Conservation (phyloP, 2,797 vertebrate genomes). For the Lagodon rhomboides region DNA sequence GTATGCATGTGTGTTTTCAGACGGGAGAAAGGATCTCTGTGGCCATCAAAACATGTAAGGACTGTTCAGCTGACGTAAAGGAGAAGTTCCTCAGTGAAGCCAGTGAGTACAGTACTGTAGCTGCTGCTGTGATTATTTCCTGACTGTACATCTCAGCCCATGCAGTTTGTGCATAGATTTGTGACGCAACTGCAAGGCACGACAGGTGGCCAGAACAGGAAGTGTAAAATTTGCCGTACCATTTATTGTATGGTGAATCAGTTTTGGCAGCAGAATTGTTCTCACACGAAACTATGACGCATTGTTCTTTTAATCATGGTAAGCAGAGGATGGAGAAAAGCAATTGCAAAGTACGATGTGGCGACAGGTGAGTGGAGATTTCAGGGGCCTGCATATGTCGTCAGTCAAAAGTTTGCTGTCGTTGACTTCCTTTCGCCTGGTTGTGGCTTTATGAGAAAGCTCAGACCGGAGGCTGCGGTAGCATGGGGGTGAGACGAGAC, state of each 20-base stretch:
- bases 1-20: conserved; percentile 69
- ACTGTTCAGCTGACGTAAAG: conserved; percentile 90
- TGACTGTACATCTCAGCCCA: neutral
- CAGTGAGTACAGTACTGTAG: conserved; percentile 75
- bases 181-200: neutral
- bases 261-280: neutral
- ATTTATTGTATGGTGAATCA: neutral
- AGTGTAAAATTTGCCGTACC: neutral
- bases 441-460: conserved; percentile 36
- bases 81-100: conserved; percentile 97
- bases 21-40: conserved; percentile 87
- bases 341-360: neutral
- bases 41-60: conserved; percentile 96
- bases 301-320: neutral
- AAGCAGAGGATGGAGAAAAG: neutral
- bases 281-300: neutral
- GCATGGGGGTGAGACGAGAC: neutral
- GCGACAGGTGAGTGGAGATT: neutral
- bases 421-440: conserved; percentile 55
- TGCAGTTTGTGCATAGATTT: neutral
- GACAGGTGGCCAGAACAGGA: neutral
- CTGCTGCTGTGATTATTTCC: conserved; percentile 26
- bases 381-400: conserved; percentile 3
- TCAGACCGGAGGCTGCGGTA: neutral
- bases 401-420: neutral